Evolutionary conservation across 2,113 vertebrate genomes (phyloP), one percentile per base, ranked within the genome.

Genomic region (Leucopsar rothschildi): DNA sequence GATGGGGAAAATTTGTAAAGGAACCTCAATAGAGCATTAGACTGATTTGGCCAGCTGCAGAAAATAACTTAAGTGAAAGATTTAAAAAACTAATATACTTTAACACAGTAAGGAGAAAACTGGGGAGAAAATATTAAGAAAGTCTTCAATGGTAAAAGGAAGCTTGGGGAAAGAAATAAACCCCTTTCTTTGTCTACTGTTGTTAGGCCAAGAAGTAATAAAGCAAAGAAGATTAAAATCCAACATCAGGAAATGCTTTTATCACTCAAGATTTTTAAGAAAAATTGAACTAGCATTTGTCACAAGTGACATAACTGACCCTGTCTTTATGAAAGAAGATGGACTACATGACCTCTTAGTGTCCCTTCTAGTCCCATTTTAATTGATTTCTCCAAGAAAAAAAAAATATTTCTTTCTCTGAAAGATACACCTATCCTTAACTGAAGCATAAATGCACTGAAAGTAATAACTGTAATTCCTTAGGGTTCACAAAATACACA

Each of bases 221-320:
- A 91, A 88, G 37, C 25, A 73, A 77, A 71, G 47, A 79, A 89
- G 80, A 86, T 92, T 86, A 95, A 83, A 93, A 93, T 81, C 40
- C 28, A 70, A 25, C 42, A 81, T 66, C 76, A 83, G 37, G 55
- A 90, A 88, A 57, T 21, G 6, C 55, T 92, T 88, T 83, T 31
- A 91, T 83, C 39, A 17, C 45, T 81, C 55, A 59, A 70, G n/a
- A 47, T 33, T 69, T 88, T 77, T 80, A 65, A 86, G 82, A 80
- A 86, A 92, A 72, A 60, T 60, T 56, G 53, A 40, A 60, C n/a
- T 8, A 81, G 2, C 14, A 39, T 91, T 93, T 93, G 37, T 88
- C 76, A 86, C 25, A 90, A 70, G 23, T 86, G 64, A 70, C 64
- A 95, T 35, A 81, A 33, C 33, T 93, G 89, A 95, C 86, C 63